phyloP scores from a whole-genome alignment of 2,797 vertebrate genomes.

The Corythornis leucogaster region DNA sequence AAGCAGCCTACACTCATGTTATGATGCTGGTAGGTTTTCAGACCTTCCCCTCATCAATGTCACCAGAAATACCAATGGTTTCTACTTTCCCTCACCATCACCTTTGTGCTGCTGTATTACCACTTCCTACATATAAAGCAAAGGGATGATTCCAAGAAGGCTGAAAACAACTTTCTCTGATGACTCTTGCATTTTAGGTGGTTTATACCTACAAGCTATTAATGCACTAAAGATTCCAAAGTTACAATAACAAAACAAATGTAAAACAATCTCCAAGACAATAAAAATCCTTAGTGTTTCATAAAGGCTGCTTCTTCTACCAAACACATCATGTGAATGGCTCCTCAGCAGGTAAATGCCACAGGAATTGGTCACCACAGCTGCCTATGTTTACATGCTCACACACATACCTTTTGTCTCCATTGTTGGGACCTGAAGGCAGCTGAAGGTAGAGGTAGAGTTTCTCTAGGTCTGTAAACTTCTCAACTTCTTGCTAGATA shows the following conservation, averaged over 20 bases:
- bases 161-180: background rate
- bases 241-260: background rate
- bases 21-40: background rate
- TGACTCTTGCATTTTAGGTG: background rate
- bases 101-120: background rate
- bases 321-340: background rate
- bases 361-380: background rate
- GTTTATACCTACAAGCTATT: background rate
- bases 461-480: slow-evolving; percentile 99
- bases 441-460: slow-evolving; percentile 99
- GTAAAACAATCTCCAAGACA: background rate
- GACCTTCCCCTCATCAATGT: background rate
- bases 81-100: background rate
- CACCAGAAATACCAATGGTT: background rate
- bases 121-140: background rate
- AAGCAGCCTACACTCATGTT: background rate
- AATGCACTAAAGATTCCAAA: background rate
- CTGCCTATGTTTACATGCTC: background rate
- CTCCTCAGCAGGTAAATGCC: background rate
- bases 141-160: background rate
- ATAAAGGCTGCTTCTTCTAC: background rate
- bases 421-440: slow-evolving; percentile 99
- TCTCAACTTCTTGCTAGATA: slow-evolving; percentile 99
- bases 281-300: background rate
- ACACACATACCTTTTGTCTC: slow-evolving; percentile 92